Evolutionary conservation across 2,797 vertebrate genomes (phyloP).

Genomic region (Gymnocypris eckloni): DNA sequence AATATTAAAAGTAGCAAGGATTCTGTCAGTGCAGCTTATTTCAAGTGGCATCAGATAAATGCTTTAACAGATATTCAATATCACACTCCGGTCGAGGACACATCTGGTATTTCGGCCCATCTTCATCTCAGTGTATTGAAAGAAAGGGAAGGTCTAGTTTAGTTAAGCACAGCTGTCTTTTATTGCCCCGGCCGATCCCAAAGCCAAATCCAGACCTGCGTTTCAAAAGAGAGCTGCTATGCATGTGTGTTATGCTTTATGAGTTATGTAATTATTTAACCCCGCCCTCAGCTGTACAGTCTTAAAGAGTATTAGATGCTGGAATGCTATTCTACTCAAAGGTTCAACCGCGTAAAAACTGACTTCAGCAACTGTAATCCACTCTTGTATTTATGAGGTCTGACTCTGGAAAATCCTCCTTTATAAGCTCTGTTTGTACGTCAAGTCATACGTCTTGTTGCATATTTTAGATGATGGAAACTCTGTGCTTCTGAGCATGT

Average conservation of each 20-base stretch:
- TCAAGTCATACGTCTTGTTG: not conserved
- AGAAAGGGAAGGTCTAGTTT: conserved; percentile 44
- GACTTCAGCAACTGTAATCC: conserved; percentile 52
- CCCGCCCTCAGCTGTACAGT: conserved; percentile 49
- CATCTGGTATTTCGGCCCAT: conserved; percentile 33
- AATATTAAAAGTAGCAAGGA: not conserved
- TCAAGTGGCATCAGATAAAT: not conserved
- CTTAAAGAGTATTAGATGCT: conserved; percentile 57
- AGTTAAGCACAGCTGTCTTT: conserved; percentile 57
- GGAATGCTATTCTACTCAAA: conserved; percentile 50
- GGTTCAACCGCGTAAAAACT: conserved; percentile 36
- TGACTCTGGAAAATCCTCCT: conserved; percentile 33
- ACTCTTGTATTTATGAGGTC: conserved; percentile 45
- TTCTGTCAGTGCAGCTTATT: not conserved
- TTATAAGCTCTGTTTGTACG: conserved; percentile 20
- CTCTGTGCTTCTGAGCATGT: not conserved
- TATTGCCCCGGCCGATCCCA: conserved; percentile 50
- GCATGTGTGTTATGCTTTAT: conserved; percentile 52
- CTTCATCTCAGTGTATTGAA: conserved; percentile 26
- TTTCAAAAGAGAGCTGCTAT: conserved; percentile 53
- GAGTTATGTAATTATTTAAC: conserved; percentile 55
- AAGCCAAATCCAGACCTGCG: conserved; percentile 50
- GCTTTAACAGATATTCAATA: not conserved
- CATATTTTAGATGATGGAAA: conserved; percentile 17
- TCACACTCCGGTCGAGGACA: conserved; percentile 1